Evolutionary conservation across 2,888 invertebrate genomes (phyloP).

Genomic region (Cantharis flavilabris): DNA sequence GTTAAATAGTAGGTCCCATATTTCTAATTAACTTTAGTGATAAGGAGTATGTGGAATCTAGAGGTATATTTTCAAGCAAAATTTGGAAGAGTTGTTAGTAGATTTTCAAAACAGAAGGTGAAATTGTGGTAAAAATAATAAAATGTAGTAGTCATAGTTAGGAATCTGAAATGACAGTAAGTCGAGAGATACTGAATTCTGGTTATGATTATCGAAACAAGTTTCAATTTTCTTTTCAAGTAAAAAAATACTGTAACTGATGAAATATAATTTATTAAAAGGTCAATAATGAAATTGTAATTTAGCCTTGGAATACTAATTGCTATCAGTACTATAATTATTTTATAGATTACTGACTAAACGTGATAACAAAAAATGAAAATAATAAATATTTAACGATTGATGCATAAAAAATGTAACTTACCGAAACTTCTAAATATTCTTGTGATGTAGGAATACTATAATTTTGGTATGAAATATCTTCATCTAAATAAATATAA

Average conservation of each 20-base stretch:
- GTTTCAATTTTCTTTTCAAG: neutral
- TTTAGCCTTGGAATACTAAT: neutral
- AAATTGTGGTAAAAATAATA: neutral
- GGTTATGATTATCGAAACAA: neutral
- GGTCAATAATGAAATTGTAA: neutral
- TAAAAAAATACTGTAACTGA: neutral
- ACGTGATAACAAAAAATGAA: neutral
- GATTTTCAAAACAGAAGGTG: no score
- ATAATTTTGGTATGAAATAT: constrained; percentile 44
- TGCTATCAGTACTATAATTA: neutral
- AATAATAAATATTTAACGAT: neutral
- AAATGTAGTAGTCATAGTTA: neutral
- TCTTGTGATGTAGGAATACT: constrained; percentile 64
- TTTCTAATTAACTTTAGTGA: no score
- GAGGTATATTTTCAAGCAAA: no score
- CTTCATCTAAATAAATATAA: constrained; percentile 39
- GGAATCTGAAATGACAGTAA: neutral
- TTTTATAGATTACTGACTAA: neutral
- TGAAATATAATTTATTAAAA: neutral
- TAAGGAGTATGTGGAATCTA: no score
- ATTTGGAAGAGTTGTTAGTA: no score
- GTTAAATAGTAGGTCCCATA: no score
- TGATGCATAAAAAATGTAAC: constrained; percentile 44
- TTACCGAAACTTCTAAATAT: constrained; percentile 74
- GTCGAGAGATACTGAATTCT: neutral